Evolutionary conservation across 2,113 vertebrate species (phyloP).

Genomic region (Hirundichthys speculiger): DNA sequence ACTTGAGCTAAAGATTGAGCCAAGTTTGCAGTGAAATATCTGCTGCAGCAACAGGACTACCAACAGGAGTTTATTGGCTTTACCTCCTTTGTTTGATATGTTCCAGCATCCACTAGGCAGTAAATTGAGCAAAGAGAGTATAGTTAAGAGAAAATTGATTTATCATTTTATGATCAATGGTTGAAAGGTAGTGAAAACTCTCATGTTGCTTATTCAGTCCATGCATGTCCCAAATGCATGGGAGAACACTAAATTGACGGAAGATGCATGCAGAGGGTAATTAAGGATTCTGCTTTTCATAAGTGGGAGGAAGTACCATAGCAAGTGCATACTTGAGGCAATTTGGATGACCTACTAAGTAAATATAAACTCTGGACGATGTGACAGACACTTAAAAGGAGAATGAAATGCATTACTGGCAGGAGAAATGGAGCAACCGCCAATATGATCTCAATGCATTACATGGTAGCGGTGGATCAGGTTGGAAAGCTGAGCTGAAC

Average conservation of each 20-base stretch:
- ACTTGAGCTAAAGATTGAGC: too few species aligned
- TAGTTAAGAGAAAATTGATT: background rate
- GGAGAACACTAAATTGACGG: conserved; percentile 8
- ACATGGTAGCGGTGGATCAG: background rate
- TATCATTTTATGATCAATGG: background rate
- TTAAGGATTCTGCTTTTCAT: conserved; percentile 10
- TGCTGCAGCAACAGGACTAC: too few species aligned
- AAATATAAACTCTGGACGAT: conserved; percentile 11
- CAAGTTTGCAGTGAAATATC: too few species aligned
- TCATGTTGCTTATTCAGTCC: background rate
- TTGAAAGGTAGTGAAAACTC: background rate
- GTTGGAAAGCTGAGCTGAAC: background rate
- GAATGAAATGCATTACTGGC: background rate
- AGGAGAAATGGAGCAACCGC: conserved; percentile 20
- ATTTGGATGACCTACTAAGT: conserved; percentile 22
- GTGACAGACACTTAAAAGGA: conserved; percentile 14
- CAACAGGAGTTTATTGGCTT: conserved; percentile 14
- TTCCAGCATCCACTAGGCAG: background rate
- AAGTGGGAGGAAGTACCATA: background rate
- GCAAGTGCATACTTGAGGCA: background rate
- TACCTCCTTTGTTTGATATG: background rate
- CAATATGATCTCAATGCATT: background rate
- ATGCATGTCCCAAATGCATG: too few species aligned
- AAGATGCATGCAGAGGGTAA: conserved; percentile 12
- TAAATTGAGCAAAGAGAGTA: background rate